phyloP scores from a whole-genome alignment of 1,140 invertebrate species.

The Drosophila suzukii region DNA sequence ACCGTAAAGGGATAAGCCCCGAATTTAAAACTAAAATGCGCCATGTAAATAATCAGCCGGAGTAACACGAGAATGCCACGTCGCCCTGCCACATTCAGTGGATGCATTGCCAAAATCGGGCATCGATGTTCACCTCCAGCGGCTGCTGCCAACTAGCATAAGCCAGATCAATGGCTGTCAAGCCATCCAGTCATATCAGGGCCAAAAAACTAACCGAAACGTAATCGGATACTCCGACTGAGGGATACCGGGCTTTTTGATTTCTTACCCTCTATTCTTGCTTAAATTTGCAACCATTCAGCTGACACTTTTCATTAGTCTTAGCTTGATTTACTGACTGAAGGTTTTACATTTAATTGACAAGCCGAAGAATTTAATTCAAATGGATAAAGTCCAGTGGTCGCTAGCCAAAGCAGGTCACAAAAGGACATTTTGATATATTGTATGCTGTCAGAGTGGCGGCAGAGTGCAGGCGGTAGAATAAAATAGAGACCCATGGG shows the following conservation, averaged over 20 bases:
- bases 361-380: too few relatives aligned
- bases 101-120: slow-evolving; percentile 47
- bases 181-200: slow-evolving; percentile 43
- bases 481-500: too few relatives aligned
- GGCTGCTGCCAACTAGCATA: slow-evolving; percentile 52
- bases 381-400: too few relatives aligned
- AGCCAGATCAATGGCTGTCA: slow-evolving; percentile 69
- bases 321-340: too few relatives aligned
- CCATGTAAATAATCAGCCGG: slow-evolving; percentile 12
- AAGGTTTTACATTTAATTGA: too few relatives aligned
- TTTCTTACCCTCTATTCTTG: not conserved
- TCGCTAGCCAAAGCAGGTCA: too few relatives aligned
- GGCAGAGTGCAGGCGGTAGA: too few relatives aligned
- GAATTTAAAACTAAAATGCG: slow-evolving; percentile 1
- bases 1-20: not conserved
- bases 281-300: too few relatives aligned
- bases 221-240: slow-evolving; percentile 5
- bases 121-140: slow-evolving; percentile 33
- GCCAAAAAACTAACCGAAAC: slow-evolving; percentile 12
- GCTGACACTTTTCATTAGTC: not conserved
- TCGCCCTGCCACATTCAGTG: slow-evolving; percentile 26
- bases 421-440: too few relatives aligned
- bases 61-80: slow-evolving; percentile 34
- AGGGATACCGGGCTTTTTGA: slow-evolving; percentile 1
- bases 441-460: too few relatives aligned